Evolutionary conservation across 2,797 vertebrate species (phyloP).

Genomic region (Limnodromus scolopaceus): DNA sequence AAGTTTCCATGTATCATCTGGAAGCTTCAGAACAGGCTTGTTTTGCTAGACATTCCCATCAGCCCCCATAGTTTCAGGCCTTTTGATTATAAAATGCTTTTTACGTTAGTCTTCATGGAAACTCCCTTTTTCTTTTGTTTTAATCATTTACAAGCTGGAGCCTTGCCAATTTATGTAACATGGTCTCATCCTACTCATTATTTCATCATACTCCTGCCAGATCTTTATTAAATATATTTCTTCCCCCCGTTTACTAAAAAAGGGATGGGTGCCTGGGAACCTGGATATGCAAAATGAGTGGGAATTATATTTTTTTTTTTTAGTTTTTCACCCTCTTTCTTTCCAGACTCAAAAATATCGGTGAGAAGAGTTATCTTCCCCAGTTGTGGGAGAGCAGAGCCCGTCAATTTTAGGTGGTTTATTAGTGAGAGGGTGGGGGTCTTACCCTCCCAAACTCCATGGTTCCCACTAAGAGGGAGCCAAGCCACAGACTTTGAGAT

Average conservation of each 20-base stretch:
- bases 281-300: conserved; percentile 68
- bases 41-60: conserved; percentile 72
- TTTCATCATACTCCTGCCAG: conserved; percentile 70
- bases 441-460: background rate
- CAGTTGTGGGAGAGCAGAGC: background rate
- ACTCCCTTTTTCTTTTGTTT: conserved; percentile 74
- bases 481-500: background rate
- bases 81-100: conserved; percentile 74
- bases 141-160: conserved; percentile 70
- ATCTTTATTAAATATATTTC: conserved; percentile 69
- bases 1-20: conserved; percentile 67
- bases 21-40: conserved; percentile 62
- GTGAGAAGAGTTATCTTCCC: conserved; percentile 5
- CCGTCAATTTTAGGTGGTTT: background rate
- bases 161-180: conserved; percentile 69
- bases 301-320: conserved; percentile 21
- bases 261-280: conserved; percentile 70
- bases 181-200: conserved; percentile 71
- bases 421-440: background rate
- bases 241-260: conserved; percentile 20
- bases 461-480: background rate
- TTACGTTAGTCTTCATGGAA: conserved; percentile 70
- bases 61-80: conserved; percentile 69
- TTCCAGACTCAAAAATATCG: background rate
- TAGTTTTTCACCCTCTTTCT: background rate